Percentiles rank a stretch among this genome's conserved stretches.
Conservation (phyloP, 2,113 vertebrate species). For the Aegypius monachus region DNA sequence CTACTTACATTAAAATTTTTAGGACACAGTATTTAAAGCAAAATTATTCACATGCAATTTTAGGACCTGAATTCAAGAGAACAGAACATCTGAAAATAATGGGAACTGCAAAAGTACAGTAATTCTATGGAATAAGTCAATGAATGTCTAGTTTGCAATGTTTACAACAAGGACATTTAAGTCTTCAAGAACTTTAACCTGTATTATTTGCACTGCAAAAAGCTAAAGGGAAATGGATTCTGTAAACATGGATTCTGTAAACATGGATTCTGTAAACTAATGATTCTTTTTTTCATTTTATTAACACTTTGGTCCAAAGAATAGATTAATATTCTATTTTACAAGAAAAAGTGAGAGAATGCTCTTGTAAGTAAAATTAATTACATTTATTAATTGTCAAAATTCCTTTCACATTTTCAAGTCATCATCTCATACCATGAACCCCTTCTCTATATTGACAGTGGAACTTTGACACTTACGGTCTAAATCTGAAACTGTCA, state of each 20-base stretch:
- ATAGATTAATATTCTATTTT: background rate
- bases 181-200: background rate
- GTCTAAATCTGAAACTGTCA: background rate
- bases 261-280: background rate
- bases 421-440: background rate
- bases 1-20: background rate
- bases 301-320: background rate
- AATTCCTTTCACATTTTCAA: background rate
- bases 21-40: background rate
- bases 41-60: background rate
- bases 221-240: background rate
- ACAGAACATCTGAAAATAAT: background rate
- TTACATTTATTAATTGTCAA: background rate
- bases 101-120: background rate
- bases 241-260: background rate
- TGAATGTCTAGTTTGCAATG: background rate
- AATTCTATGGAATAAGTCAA: background rate
- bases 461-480: background rate
- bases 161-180: background rate
- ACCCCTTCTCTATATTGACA: background rate
- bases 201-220: background rate
- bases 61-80: background rate
- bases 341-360: background rate
- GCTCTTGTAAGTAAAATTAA: background rate
- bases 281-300: background rate